These are phyloP conservation scores for Bambusicola thoracicus DNA, from an alignment of 2,113 vertebrate species.

Conservation along the genomic window DNA sequence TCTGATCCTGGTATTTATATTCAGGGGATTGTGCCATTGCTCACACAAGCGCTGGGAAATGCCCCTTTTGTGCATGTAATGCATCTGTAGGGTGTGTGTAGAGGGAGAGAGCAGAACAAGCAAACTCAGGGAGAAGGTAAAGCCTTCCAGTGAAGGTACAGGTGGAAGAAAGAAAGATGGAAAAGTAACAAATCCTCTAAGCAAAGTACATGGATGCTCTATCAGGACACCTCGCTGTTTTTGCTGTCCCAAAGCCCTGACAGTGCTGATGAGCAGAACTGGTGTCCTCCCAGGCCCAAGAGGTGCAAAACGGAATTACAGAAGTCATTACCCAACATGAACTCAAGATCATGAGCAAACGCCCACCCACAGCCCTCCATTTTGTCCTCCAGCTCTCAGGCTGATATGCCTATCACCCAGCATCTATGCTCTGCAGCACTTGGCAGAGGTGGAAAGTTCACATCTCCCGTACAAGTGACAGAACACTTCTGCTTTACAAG, in stretches of 20 bases:
- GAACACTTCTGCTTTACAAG: not conserved
- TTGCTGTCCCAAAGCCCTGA: not conserved
- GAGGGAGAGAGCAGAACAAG: not conserved
- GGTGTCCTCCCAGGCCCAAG: not conserved
- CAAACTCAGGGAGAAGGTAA: not conserved
- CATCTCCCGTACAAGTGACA: not conserved
- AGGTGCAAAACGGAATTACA: not conserved
- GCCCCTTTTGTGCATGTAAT: accelerated
- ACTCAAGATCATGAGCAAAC: not conserved
- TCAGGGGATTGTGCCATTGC: not conserved
- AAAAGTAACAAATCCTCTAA: not conserved
- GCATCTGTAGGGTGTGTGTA: not conserved
- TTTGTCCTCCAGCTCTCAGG: not conserved
- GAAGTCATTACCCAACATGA: not conserved
- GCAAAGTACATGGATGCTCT: not conserved
- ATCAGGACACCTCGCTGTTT: not conserved
- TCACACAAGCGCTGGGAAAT: not conserved
- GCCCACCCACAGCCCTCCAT: not conserved
- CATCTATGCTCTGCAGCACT: not conserved
- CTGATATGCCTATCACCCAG: not conserved
- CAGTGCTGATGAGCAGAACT: not conserved
- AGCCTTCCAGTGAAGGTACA: not conserved
- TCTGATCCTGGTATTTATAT: not conserved
- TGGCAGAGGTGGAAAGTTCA: not conserved
- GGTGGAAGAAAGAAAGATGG: not conserved